These are phyloP conservation scores for Acanthurus leucopareius DNA, from an alignment of 2,797 vertebrate species.

Conservation along the genomic window DNA sequence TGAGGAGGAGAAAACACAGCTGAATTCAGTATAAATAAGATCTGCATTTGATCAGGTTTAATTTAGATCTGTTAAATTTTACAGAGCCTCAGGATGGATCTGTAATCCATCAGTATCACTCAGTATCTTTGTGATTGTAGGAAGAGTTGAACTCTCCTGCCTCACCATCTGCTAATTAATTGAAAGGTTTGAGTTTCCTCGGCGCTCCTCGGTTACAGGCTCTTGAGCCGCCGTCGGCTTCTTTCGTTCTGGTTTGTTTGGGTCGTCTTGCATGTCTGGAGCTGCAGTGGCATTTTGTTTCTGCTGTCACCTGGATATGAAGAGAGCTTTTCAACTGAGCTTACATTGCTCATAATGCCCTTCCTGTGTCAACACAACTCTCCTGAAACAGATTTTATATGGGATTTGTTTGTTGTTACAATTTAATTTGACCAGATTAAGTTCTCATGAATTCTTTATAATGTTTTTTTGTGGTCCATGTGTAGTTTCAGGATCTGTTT, in stretches of 20 bases:
- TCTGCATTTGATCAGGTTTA: no score
- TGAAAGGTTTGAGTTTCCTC: conserved; percentile 63
- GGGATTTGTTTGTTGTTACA: background rate
- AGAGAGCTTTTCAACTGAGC: conserved; percentile 2
- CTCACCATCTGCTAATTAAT: conserved; percentile 49
- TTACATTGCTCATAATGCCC: conserved; percentile 37
- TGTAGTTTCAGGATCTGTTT: background rate
- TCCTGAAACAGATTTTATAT: background rate
- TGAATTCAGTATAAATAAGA: no score
- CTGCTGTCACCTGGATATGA: conserved; percentile 51
- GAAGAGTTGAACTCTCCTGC: background rate
- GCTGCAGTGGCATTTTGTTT: conserved; percentile 57
- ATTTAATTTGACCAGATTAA: background rate
- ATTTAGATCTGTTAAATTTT: background rate
- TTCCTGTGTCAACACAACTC: conserved; percentile 33
- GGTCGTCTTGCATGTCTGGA: conserved; percentile 54
- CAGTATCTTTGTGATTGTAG: background rate
- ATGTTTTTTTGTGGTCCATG: background rate
- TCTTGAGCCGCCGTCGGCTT: background rate
- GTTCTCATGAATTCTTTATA: background rate
- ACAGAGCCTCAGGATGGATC: background rate
- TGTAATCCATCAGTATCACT: background rate
- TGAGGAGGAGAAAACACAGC: no score
- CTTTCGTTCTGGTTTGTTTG: conserved; percentile 12
- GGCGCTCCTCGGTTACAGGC: conserved; percentile 32